These are phyloP conservation scores for Anniella stebbinsi DNA, from an alignment of 2,797 vertebrate genomes.

Conservation along the genomic window DNA sequence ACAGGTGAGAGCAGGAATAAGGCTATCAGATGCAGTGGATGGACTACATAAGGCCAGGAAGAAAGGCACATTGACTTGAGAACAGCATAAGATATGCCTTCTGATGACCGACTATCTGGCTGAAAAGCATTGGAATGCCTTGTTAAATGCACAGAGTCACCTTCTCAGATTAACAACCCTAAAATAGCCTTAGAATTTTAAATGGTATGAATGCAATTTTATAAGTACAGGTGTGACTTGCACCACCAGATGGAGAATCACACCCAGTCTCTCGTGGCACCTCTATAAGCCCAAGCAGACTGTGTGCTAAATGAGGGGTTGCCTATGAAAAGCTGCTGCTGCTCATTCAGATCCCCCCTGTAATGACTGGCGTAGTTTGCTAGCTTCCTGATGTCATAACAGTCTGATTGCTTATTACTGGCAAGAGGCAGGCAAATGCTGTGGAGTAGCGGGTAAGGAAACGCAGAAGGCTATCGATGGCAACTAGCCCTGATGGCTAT, in stretches of 20 bases:
- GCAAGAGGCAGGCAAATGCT: background rate
- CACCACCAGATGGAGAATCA: background rate
- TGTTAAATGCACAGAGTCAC: background rate
- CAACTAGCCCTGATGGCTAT: no score
- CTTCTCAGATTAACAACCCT: background rate
- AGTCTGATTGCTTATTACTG: no score
- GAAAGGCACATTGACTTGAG: no score
- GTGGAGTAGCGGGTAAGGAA: background rate
- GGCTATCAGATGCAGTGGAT: background rate
- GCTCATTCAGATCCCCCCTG: background rate
- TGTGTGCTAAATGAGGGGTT: background rate
- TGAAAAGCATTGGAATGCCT: background rate
- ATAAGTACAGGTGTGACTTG: background rate
- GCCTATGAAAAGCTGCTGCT: background rate
- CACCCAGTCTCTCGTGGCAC: background rate
- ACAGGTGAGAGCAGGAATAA: background rate
- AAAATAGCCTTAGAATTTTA: background rate
- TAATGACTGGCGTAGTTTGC: background rate
- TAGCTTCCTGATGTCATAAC: background rate
- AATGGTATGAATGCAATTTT: background rate
- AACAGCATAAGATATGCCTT: background rate
- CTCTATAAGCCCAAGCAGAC: background rate
- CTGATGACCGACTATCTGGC: background rate
- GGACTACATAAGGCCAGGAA: background rate
- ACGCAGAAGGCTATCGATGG: no score